Base-by-base conservation (phyloP, 2,888 invertebrate genomes). In the Zhengitettix transpicula region DNA sequence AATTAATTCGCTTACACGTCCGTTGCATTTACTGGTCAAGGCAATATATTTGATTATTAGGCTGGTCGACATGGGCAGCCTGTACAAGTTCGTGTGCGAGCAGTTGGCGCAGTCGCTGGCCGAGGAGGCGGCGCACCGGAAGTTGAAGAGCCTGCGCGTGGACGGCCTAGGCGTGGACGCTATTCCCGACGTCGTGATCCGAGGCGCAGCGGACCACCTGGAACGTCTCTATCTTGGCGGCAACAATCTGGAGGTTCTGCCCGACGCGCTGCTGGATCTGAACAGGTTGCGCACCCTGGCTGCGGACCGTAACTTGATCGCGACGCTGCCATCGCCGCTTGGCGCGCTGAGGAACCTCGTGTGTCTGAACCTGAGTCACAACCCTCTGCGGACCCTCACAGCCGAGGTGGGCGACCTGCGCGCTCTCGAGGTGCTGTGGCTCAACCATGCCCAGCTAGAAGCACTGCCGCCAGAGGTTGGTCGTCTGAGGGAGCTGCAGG, bases 61-160 rank as follows among this genome's bases (percentile, higher is more conserved):
- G 41, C 12, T 16, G 14, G 7, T 42, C 3, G 28, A 42, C 14
- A 62, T 62, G 62, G 60, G 56, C 14, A 60, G 60, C 15, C 76
- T 84, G 67, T 78, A 81, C 71, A 79, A 83, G 73, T 84, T 82
- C 72, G 79, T 84, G 68, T 82, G 82, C 72, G 79, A 80, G 72
- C 81, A 83, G 70, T 81, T 83, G 68, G 80, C 83, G 68, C 70
- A 83, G 67, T 82, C 83, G 47, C 76, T 81, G 65, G 81, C 85
- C 67, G 84, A 85, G 73, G 78, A 80, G 68, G 82, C 80, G 11
- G 75, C 79, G 60, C 73, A 72, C 42, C 79, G 79, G 67, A 81
- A 79, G 70, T 77, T 80, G 52, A 77, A 78, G 60, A 75, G 78
- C 62, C 72, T 85, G 64, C 79, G 79, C 72, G 72, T 85, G 61